Conservation (phyloP, 1,140 invertebrate species). For the Babylonia areolata region DNA sequence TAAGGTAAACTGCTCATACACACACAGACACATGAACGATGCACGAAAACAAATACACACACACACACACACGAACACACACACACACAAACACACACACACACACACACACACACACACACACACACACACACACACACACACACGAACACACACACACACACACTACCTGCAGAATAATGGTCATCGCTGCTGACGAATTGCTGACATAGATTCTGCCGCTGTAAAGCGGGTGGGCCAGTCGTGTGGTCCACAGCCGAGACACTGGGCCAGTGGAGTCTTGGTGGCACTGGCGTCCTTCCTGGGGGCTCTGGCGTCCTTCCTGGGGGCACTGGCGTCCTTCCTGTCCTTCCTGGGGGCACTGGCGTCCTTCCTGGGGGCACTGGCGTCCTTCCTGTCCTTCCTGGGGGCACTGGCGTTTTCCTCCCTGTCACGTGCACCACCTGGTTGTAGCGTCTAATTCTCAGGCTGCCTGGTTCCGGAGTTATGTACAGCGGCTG, state of each 20-base stretch:
- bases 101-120: not conserved
- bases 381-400: not conserved
- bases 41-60: too few relatives aligned
- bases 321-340: too few relatives aligned
- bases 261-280: too few relatives aligned
- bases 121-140: slow-evolving; percentile 11
- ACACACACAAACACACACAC: not conserved
- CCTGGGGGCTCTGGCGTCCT: too few relatives aligned
- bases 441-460: slow-evolving; percentile 6
- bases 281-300: too few relatives aligned
- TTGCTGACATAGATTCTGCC: not conserved
- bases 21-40: not conserved
- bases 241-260: not conserved
- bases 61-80: not conserved
- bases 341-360: too few relatives aligned
- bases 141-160: not conserved
- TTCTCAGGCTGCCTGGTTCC: slow-evolving; percentile 17
- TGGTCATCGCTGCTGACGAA: not conserved
- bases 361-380: too few relatives aligned
- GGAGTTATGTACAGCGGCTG: slow-evolving; percentile 24
- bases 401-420: not conserved
- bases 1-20: too few relatives aligned
- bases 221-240: not conserved
- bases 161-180: not conserved
- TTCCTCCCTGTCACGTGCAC: not conserved